Evolutionary conservation across 2,113 vertebrate species (phyloP).

Genomic region (Hippocampus zosterae): DNA sequence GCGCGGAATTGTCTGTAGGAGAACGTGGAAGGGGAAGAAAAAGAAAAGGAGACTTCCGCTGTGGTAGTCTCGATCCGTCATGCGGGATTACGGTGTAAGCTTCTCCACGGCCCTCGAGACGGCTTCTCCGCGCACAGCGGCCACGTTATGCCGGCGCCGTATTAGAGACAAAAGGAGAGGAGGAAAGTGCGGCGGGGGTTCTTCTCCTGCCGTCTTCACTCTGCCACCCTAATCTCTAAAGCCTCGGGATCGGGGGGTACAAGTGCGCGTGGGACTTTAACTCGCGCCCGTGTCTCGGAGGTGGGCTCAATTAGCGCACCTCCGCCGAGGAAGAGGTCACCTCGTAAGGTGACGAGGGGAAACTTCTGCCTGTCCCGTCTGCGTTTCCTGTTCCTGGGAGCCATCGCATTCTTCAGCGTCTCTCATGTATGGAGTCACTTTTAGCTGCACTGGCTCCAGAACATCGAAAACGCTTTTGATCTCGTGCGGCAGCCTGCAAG

Average conservation of each 20-base stretch:
- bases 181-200: constrained; percentile 30
- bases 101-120: constrained; percentile 68
- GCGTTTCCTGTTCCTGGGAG: constrained; percentile 5
- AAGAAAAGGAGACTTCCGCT: constrained; percentile 48
- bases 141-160: constrained; percentile 39
- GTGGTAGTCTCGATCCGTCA: constrained; percentile 72
- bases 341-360: constrained; percentile 36
- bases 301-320: constrained; percentile 30
- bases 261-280: constrained; percentile 16
- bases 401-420: not conserved
- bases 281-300: constrained; percentile 10
- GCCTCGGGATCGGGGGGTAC: constrained; percentile 1
- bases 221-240: constrained; percentile 21
- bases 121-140: constrained; percentile 57
- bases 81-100: constrained; percentile 71
- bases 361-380: not conserved
- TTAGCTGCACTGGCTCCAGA: constrained; percentile 24
- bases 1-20: too few relatives aligned
- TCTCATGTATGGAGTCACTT: constrained; percentile 22
- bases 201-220: constrained; percentile 26
- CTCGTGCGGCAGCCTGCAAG: constrained; percentile 26
- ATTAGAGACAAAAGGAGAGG: constrained; percentile 57
- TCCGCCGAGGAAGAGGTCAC: constrained; percentile 33
- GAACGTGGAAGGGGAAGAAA: constrained; percentile 40
- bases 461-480: constrained; percentile 45